Evolutionary conservation across 2,888 invertebrate genomes (phyloP), one percentile per base, ranked within the genome.

Genomic region (Nymphalis polychloros): DNA sequence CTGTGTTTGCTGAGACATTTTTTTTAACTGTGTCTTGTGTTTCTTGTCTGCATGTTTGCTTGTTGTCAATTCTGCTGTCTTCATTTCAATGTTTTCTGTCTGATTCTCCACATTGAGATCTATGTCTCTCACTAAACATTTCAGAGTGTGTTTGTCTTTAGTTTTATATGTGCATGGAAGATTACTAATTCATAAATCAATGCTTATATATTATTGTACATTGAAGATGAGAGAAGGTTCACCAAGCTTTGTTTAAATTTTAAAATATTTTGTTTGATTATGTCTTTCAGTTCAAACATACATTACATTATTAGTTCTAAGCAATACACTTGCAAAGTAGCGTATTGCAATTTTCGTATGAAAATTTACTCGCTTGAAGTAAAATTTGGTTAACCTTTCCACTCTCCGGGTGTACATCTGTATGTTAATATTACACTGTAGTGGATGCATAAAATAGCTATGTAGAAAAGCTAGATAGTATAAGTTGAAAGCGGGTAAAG

Each of bases 81-180:
- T 77, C 78, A 78, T 77, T 75, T 73, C 75, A 75, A 78, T 79
- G 78, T 79, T 79, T 31, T 71, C 79, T 78, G 76, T 75, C 75
- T 73, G 70, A 70, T 75, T 77, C 74, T 76, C 76, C 76, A 72
- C 76, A 47, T 59, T 72, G 57, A 74, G 67, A 63, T 63, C 67
- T 69, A 76, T 75, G 76, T 75, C 75, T 81, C 76, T 69, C 76
- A 72, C 61, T 74, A 75, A 79, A 82, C 79, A 78, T 76, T 82
- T 81, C 76, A 86, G 92, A 93, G 93, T 93, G 93, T 93, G 92
- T 91, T 91, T 91, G 92, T 90, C 91, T 87, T 89, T 87, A 82
- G 86, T 87, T 84, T 89, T 89, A 90, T 90, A 92, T 93, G 93
- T 93, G 93, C 93, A 92, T 93, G 92, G 89, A 91, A 87, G 87